A percentile compares a stretch with the other conserved stretches of the same genome.
Conservation (phyloP, 2,113 vertebrate species). For the Spilogale gracilis region DNA sequence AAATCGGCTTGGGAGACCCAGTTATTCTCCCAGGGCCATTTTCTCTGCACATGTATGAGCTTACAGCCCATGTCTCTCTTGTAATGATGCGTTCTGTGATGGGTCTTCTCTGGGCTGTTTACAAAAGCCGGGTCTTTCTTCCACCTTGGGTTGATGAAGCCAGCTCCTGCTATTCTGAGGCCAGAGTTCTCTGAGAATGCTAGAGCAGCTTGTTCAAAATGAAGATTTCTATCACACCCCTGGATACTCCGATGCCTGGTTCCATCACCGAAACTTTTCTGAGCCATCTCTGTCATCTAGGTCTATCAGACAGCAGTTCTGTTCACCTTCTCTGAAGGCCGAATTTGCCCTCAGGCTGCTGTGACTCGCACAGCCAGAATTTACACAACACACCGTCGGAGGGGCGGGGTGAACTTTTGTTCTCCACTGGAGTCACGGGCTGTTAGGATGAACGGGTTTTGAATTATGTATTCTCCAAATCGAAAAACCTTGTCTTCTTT, state of each 20-base stretch:
- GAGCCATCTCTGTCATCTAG: constrained; percentile 41
- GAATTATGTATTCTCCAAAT: constrained; percentile 57
- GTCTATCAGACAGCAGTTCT: background rate
- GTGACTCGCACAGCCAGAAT: background rate
- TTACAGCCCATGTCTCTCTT: constrained; percentile 46
- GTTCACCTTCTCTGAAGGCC: background rate
- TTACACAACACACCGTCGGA: background rate
- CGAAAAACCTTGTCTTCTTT: background rate
- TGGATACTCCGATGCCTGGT: background rate
- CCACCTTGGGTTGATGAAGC: constrained; percentile 45
- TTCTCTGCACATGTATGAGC: constrained; percentile 58
- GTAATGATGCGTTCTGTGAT: constrained; percentile 66
- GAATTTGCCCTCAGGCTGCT: background rate
- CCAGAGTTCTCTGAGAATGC: background rate
- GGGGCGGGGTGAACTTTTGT: background rate
- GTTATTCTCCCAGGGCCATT: constrained; percentile 63
- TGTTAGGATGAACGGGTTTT: constrained; percentile 49
- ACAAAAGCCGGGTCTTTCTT: constrained; percentile 52
- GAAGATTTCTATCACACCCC: background rate
- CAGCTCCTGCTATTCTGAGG: background rate
- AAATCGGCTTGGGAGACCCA: constrained; percentile 63
- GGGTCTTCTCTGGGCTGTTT: constrained; percentile 42
- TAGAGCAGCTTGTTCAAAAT: constrained; percentile 26
- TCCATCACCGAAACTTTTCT: constrained; percentile 6
- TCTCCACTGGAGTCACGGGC: constrained; percentile 27